phyloP scores from a whole-genome alignment of 2,888 invertebrate genomes.

The Drosophila algonquin region DNA sequence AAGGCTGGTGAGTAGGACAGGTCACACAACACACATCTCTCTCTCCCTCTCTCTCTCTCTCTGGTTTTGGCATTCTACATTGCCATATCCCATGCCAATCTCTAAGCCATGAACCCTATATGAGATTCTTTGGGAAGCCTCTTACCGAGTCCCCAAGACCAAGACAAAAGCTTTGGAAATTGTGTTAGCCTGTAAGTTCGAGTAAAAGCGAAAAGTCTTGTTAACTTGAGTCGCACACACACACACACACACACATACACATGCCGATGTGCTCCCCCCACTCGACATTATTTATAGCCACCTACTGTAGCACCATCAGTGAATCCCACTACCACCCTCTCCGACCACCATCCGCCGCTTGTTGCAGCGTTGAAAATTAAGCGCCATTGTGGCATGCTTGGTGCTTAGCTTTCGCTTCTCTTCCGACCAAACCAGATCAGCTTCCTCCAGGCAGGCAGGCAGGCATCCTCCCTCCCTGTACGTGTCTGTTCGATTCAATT shows the following conservation, averaged over 20 bases:
- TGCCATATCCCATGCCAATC: constrained; percentile 37
- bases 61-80: constrained; percentile 36
- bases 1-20: constrained; percentile 89
- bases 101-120: constrained; percentile 27
- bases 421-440: constrained; percentile 33
- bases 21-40: neutral
- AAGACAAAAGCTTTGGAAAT: constrained; percentile 57
- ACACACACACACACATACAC: constrained; percentile 20
- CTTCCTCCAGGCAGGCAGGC: neutral
- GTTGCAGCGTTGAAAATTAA: constrained; percentile 70
- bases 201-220: constrained; percentile 71
- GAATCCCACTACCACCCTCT: too few species aligned
- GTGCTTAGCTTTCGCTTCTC: constrained; percentile 27
- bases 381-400: constrained; percentile 63
- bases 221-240: constrained; percentile 54
- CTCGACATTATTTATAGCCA: constrained; percentile 53
- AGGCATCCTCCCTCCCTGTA: constrained; percentile 19
- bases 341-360: constrained; percentile 14
- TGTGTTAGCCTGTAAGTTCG: constrained; percentile 58
- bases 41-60: too few species aligned
- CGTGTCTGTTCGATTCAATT: constrained; percentile 65
- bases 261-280: constrained; percentile 19
- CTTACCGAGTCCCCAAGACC: constrained; percentile 22
- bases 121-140: constrained; percentile 18
- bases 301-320: too few species aligned